Evolutionary conservation across 2,797 vertebrate species (phyloP).

Genomic region (Ara ararauna): DNA sequence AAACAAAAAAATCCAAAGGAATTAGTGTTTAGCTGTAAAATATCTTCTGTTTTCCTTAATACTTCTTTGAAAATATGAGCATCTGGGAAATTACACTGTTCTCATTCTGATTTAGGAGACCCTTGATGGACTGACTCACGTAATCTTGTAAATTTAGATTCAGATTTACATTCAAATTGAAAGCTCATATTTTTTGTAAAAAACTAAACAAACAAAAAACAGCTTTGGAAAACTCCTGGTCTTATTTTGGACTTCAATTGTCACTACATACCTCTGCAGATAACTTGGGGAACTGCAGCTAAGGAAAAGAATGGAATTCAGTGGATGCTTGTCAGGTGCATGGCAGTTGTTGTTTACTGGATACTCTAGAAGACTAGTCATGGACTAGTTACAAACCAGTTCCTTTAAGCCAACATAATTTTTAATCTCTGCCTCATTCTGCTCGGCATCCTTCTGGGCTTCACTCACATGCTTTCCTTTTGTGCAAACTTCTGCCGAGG

Average conservation of each 20-base stretch:
- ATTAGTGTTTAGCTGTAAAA: neutral
- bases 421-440: neutral
- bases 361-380: neutral
- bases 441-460: neutral
- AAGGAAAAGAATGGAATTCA: neutral
- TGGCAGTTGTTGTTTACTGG: neutral
- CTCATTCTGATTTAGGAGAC: neutral
- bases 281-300: neutral
- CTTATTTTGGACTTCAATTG: neutral
- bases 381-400: neutral
- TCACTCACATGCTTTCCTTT: neutral
- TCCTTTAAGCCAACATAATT: neutral
- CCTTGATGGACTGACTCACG: neutral
- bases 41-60: neutral
- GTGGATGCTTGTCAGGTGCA: neutral
- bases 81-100: neutral
- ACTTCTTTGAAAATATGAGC: neutral
- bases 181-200: neutral
- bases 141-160: neutral
- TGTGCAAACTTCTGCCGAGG: neutral
- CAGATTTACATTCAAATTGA: neutral
- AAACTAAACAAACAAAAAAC: neutral
- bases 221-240: neutral
- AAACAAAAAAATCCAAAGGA: neutral
- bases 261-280: neutral